Evolutionary conservation across 35 echinoderm and acorn worm genomes (phyloP).

Genomic region (Lytechinus variegatus): DNA sequence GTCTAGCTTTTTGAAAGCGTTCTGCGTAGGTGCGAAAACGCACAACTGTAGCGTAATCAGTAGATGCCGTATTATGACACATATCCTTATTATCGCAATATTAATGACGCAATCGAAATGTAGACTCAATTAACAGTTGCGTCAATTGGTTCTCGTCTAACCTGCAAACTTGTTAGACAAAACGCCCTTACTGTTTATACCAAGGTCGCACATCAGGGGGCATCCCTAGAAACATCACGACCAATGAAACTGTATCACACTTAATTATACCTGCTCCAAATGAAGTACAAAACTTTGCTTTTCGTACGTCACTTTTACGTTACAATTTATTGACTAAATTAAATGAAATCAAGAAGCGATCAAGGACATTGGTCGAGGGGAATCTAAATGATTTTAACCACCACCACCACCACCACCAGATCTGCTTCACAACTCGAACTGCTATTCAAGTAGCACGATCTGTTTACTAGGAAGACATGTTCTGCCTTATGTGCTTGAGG

Average conservation of each 20-base stretch:
- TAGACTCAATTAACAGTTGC: not conserved
- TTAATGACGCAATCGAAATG: too few relatives aligned
- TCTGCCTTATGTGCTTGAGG: not conserved
- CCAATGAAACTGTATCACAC: not conserved
- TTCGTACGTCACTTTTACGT: not conserved
- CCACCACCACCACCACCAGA: not conserved
- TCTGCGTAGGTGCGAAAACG: too few relatives aligned
- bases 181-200: not conserved
- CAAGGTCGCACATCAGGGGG: not conserved
- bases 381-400: not conserved
- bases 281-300: not conserved
- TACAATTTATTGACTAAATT: not conserved
- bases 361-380: not conserved
- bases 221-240: not conserved
- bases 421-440: not conserved
- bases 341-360: not conserved
- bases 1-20: too few relatives aligned
- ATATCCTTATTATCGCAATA: too few relatives aligned
- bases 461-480: not conserved
- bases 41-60: too few relatives aligned
- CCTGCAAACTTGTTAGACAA: not conserved
- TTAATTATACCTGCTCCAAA: not conserved
- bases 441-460: not conserved
- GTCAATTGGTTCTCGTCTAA: not conserved
- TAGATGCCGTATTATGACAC: too few relatives aligned